Percentiles rank a stretch among this genome's conserved stretches.
Conservation (phyloP, 2,797 vertebrate genomes). For the Hydrophis major region DNA sequence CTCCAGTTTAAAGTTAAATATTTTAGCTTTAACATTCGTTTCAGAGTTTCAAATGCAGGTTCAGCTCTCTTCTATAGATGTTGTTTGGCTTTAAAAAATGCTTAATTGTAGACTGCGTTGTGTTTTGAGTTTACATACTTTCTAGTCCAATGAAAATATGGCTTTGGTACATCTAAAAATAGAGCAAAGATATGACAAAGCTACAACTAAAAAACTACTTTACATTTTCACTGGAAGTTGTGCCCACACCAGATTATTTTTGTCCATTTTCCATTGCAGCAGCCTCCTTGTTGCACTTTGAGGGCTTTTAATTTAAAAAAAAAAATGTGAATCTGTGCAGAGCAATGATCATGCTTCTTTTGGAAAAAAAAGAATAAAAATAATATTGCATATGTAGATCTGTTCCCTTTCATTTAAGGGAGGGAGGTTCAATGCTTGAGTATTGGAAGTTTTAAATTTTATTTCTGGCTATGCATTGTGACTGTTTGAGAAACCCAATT, state of each 20-base stretch:
- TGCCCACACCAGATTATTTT: not conserved
- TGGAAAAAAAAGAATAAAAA: not conserved
- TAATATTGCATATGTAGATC: not conserved
- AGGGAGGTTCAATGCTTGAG: not conserved
- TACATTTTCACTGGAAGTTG: not conserved
- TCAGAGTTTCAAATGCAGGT: not conserved
- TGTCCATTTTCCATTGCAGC: not conserved
- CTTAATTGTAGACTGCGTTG: not conserved
- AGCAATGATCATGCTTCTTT: not conserved
- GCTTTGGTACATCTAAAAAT: not conserved
- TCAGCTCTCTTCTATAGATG: not conserved
- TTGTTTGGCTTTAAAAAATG: not conserved
- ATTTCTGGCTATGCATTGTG: not conserved
- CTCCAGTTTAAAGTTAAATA: not conserved
- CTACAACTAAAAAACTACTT: not conserved
- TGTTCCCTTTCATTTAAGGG: not conserved
- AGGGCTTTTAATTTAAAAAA: not conserved
- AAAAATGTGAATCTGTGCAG: not conserved
- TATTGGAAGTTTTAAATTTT: not conserved
- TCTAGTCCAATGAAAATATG: not conserved
- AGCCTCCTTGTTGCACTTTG: not conserved
- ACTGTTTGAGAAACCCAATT: not conserved
- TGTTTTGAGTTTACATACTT: not conserved
- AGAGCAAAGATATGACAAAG: not conserved
- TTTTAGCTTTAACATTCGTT: not conserved